phyloP scores from a whole-genome alignment of 2,113 vertebrate genomes.

The Nothobranchius kuhntae region DNA sequence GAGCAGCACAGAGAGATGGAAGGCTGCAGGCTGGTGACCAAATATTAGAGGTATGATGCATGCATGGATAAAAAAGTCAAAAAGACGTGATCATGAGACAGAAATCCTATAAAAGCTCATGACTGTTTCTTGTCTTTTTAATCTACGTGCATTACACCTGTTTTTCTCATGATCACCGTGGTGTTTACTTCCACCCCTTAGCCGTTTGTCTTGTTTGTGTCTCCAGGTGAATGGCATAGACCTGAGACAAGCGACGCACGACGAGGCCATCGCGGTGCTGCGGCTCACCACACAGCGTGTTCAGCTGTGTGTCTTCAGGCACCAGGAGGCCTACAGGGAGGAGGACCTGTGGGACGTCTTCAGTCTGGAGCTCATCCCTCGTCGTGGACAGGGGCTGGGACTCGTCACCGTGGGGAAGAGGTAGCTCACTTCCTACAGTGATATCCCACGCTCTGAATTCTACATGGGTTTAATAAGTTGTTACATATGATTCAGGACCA shows the following conservation, averaged over 20 bases:
- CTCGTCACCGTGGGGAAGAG: slow-evolving; percentile 93
- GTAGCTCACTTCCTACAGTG: slow-evolving; percentile 62
- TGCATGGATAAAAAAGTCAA: neutral
- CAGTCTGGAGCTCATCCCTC: slow-evolving; percentile 85
- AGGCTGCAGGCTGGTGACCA: slow-evolving; percentile 94
- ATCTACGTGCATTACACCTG: neutral
- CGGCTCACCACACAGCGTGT: slow-evolving; percentile 90
- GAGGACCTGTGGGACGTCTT: slow-evolving; percentile 92
- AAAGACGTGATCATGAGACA: too few species aligned
- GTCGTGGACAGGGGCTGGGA: slow-evolving; percentile 86
- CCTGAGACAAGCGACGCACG: slow-evolving; percentile 90
- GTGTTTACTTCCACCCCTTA: neutral
- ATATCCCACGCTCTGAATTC: too few species aligned
- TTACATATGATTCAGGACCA: too few species aligned
- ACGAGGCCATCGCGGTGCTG: slow-evolving; percentile 92
- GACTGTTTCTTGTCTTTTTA: too few species aligned
- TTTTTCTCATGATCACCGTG: neutral
- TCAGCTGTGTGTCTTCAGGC: slow-evolving; percentile 86
- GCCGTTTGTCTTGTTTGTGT: neutral
- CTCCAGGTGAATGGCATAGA: slow-evolving; percentile 93
- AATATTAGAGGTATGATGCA: slow-evolving; percentile 86
- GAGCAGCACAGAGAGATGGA: slow-evolving; percentile 93
- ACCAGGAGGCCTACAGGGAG: slow-evolving; percentile 87
- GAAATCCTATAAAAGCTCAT: too few species aligned
- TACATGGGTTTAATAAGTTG: too few species aligned